Evolutionary conservation across 2,888 invertebrate species (phyloP).

Genomic region (Chymomyza procnemis): DNA sequence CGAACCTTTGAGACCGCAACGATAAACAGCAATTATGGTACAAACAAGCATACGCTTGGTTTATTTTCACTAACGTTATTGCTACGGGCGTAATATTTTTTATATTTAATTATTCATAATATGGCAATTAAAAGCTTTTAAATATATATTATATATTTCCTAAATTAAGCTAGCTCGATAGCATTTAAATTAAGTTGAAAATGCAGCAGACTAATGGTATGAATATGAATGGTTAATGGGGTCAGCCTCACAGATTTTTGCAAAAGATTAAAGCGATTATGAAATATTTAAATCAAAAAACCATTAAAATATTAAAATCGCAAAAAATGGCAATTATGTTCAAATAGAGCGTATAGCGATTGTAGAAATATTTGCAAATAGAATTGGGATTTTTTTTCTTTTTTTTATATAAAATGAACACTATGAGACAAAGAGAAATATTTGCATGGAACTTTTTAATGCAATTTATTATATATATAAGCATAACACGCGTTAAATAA

Average conservation of each 20-base stretch:
- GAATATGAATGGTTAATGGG: neutral
- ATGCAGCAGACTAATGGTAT: neutral
- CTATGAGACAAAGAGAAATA: no score
- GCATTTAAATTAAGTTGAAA: neutral
- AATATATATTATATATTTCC: slow-evolving; percentile 25
- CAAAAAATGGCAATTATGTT: neutral
- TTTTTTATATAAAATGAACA: no score
- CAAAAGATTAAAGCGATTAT: neutral
- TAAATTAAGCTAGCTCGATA: neutral
- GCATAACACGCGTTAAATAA: no score
- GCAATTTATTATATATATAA: no score
- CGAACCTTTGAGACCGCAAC: neutral
- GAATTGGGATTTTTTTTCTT: neutral
- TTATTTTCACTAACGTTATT: neutral
- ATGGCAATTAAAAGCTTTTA: slow-evolving; percentile 39
- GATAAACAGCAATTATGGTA: neutral
- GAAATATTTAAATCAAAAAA: neutral
- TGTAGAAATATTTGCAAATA: neutral
- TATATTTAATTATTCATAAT: slow-evolving; percentile 39
- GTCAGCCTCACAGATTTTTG: neutral
- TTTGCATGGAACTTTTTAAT: no score
- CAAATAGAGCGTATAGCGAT: neutral
- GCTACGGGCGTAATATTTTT: neutral
- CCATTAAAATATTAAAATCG: neutral
- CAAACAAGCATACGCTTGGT: neutral